Evolutionary conservation across 2,113 vertebrate species (phyloP).

Genomic region (Sander vitreus): DNA sequence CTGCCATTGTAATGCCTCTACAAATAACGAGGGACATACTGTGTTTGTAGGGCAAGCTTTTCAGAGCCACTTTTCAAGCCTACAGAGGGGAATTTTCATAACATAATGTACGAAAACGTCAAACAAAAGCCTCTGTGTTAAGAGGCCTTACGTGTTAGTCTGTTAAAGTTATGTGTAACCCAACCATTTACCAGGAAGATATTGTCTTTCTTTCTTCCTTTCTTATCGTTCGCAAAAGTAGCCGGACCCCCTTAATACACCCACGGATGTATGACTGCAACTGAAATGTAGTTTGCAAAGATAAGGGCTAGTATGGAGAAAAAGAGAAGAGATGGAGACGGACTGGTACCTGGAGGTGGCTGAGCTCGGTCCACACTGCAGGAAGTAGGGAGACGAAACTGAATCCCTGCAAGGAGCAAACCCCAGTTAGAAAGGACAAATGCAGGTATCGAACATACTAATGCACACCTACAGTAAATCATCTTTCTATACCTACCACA

Average conservation of each 20-base stretch:
- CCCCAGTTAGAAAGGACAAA: conserved; percentile 65
- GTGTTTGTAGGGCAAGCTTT: too few relatives aligned
- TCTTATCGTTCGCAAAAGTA: background rate
- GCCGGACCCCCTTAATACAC: background rate
- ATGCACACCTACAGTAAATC: conserved; percentile 31
- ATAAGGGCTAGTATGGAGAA: conserved; percentile 40
- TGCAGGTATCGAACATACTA: conserved; percentile 27
- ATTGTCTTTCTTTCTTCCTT: background rate
- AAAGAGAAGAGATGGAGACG: conserved; percentile 19
- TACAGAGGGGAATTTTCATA: too few relatives aligned
- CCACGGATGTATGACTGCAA: conserved; percentile 48
- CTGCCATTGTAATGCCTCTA: too few relatives aligned
- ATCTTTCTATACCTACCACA: conserved; percentile 35
- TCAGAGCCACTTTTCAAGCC: background rate
- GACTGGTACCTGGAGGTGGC: conserved; percentile 81
- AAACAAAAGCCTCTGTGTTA: background rate
- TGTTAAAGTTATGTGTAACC: background rate
- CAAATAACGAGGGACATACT: too few relatives aligned
- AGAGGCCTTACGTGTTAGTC: background rate
- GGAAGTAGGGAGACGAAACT: conserved; percentile 87
- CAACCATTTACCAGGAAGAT: background rate
- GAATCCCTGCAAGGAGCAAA: conserved; percentile 85
- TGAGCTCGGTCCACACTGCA: conserved; percentile 85
- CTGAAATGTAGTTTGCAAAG: conserved; percentile 53
- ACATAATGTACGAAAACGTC: background rate